Evolutionary conservation across 2,888 invertebrate genomes (phyloP).

Genomic region (Microplitis deprimator): DNA sequence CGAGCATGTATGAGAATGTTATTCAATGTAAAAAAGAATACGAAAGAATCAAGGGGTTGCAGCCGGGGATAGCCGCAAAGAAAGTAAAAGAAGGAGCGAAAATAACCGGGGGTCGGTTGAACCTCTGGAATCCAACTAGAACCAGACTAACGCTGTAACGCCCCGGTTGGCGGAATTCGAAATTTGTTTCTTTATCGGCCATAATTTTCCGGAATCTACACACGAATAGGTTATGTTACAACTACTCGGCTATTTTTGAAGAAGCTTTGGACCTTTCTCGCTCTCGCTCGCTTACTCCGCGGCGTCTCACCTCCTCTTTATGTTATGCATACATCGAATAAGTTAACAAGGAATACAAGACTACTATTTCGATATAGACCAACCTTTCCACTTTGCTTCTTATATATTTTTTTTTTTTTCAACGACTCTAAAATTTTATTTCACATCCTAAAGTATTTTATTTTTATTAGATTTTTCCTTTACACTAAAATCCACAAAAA

Average conservation of each 20-base stretch:
- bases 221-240: slow-evolving; percentile 62
- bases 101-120: slow-evolving; percentile 24
- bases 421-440: slow-evolving; percentile 67
- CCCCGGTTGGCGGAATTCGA: slow-evolving; percentile 62
- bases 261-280: not conserved
- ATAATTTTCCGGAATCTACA: slow-evolving; percentile 68
- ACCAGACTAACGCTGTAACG: slow-evolving; percentile 67
- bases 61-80: slow-evolving; percentile 33
- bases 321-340: slow-evolving; percentile 37
- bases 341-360: slow-evolving; percentile 26
- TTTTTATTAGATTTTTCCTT: slow-evolving; percentile 29
- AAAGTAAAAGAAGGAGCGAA: slow-evolving; percentile 36
- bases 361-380: slow-evolving; percentile 18
- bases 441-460: slow-evolving; percentile 47
- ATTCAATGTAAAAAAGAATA: slow-evolving; percentile 45
- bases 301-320: slow-evolving; percentile 18
- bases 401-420: slow-evolving; percentile 41
- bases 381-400: not conserved
- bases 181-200: slow-evolving; percentile 70
- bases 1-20: slow-evolving; percentile 57
- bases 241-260: slow-evolving; percentile 25
- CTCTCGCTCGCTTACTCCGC: not conserved
- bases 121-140: slow-evolving; percentile 54
- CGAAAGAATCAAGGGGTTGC: slow-evolving; percentile 27
- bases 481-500: slow-evolving; percentile 29